Evolutionary conservation across 1,140 invertebrate species (phyloP), one percentile per base, ranked within the genome.

Genomic region (Gonatopus flavifemur): DNA sequence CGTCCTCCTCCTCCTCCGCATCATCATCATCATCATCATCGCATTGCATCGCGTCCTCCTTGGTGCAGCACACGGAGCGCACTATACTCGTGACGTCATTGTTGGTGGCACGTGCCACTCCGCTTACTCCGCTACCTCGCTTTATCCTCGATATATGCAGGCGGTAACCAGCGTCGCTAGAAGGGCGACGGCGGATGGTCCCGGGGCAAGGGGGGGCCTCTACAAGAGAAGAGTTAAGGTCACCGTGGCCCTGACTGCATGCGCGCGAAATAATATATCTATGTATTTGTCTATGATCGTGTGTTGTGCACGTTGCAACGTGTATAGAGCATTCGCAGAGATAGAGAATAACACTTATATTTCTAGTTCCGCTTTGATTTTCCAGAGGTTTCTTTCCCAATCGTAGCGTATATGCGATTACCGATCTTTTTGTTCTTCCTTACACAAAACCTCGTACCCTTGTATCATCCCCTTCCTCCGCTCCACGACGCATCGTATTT

Each of bases 171-270:
- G 46, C 53, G 35, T 49, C 48, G 38, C 49, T 30, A 15, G 32
- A 3, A 18, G 44, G 37, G 48, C 37, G 49, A 18, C 25, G 44
- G 25, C 35, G 52, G 16, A 13, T 5, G 20, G 15, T 16, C n/a
- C n/a, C n/a, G 47, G 5, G 25, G 20, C 20, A 39, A 48, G 43
- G 48, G 36, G 8, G 12, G 49, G 22, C 13, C 43, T 48, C 49
- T 30, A 53, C 42, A 50, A 38, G 39, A 58, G 56, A 49, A 51
- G 52, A 63, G 59, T 64, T 76, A 76, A 77, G 73, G 74, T 76
- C 76, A 76, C 69, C 62, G 72, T 66, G 73, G 71, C 74, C 76
- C 71, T 77, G 73, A 75, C 72, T 76, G 70, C 72, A 74, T 67
- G 72, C 70, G 72, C 73, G 69, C 60, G 59, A 64, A 66, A 69